Percentiles rank a stretch among this genome's conserved stretches.
Conservation (phyloP, 2,888 invertebrate genomes). For the Dolomedes plantarius region DNA sequence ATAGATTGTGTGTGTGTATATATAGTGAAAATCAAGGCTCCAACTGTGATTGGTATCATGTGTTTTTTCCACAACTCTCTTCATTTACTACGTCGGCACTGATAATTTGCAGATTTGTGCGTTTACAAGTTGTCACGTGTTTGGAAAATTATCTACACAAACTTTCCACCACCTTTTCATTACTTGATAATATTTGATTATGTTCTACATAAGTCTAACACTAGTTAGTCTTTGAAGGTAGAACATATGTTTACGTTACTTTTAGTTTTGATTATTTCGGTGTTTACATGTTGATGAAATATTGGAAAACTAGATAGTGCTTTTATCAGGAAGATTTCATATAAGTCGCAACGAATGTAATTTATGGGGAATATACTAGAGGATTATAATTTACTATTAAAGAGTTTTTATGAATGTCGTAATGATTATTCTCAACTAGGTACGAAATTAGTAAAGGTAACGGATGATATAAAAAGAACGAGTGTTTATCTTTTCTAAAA, state of each 20-base stretch:
- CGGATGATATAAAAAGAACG: slow-evolving; percentile 1
- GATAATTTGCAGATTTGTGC: slow-evolving; percentile 21
- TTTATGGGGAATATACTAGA: too few species aligned
- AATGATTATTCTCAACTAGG: too few species aligned
- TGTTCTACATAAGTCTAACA: slow-evolving; percentile 18
- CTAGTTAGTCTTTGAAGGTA: slow-evolving; percentile 17
- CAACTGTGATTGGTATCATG: slow-evolving; percentile 31
- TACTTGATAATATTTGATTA: too few species aligned
- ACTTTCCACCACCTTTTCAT: background rate
- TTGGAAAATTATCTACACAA: background rate
- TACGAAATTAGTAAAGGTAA: too few species aligned
- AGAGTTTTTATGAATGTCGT: too few species aligned
- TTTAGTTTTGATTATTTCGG: too few species aligned
- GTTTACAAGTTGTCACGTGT: slow-evolving; percentile 33
- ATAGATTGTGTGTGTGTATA: background rate
- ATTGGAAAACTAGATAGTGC: too few species aligned
- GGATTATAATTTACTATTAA: too few species aligned
- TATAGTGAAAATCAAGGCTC: slow-evolving; percentile 26
- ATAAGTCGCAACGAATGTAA: too few species aligned
- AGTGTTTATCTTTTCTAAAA: background rate
- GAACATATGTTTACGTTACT: too few species aligned
- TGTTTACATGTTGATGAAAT: too few species aligned
- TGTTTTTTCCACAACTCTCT: background rate
- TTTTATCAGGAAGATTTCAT: too few species aligned
- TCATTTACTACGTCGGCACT: background rate